Base-by-base conservation (phyloP, 1,140 invertebrate species). In the Cherax quadricarinatus region DNA sequence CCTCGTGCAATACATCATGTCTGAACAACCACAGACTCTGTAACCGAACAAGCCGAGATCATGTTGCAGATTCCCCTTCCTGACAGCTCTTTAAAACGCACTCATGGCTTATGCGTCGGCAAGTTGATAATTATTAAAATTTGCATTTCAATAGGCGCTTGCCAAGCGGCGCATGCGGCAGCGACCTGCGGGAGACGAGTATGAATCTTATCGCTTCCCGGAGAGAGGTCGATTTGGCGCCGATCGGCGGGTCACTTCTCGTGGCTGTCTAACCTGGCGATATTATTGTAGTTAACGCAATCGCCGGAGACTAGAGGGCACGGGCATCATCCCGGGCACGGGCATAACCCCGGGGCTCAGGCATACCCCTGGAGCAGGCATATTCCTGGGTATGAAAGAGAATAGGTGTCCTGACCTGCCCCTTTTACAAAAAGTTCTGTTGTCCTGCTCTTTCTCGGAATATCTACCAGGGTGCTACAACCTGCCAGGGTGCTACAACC, bases 71-170 rank as follows among this genome's bases (percentile, higher is more conserved):
- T 86, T 78, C 53, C 24, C n/a, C 73, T 66, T 60, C 53, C 84
- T 86, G 89, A 91, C 89, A 91, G 89, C 89, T 91, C 84, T 91
- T 91, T 91, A 91, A 91, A 91, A 91, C 81, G 89, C 89, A 91
- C 83, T 91, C 89, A 91, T 91, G 89, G 89, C 89, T 91, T 91
- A 91, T 91, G 89, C 89, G 89, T 84, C 89, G 73, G 89, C 89
- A 91, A 91, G 89, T 91, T 91, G 89, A 91, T 91, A 91, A 91
- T 91, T 91, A 91, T 91, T 91, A 91, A 91, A 86, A 91, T 91
- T 91, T 91, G 89, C 89, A 91, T 91, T 91, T 91, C 89, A 91
- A 91, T 91, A 81, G 89, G 57, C 66, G 70, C 48, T 12, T 75
- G 66, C 70, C 89, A 78, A 91, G 80, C 18, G 70, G 75, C 51